These are phyloP conservation scores for Rhynchonycteris naso DNA, from an alignment of 2,797 vertebrate species.

Conservation along the genomic window DNA sequence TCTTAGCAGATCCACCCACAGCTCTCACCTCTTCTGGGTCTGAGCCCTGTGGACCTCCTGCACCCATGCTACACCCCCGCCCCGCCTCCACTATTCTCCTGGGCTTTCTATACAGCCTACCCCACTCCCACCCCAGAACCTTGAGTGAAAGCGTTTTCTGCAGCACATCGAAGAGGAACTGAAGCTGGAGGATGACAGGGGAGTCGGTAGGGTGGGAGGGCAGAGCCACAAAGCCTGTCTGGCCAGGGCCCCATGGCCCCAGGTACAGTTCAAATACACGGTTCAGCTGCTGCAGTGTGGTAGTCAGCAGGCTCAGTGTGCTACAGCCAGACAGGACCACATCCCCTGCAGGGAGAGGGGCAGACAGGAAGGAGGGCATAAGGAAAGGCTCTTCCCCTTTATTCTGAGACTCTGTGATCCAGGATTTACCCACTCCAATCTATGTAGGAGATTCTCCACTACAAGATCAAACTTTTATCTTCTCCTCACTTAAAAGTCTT, in stretches of 20 bases:
- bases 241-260: constrained; percentile 87
- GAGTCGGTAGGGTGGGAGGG: constrained; percentile 96
- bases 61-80: background rate
- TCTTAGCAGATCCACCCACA: background rate
- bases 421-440: background rate
- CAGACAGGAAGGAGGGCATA: background rate
- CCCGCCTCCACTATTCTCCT: background rate
- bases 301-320: constrained; percentile 92
- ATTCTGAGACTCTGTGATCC: background rate
- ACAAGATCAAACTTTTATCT: background rate
- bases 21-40: background rate
- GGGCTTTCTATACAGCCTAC: background rate
- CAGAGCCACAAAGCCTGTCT: constrained; percentile 92
- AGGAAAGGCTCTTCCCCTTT: background rate
- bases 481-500: background rate
- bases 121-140: constrained; percentile 82
- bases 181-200: constrained; percentile 91
- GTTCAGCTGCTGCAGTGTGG: constrained; percentile 92
- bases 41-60: background rate
- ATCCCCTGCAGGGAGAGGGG: constrained; percentile 87
- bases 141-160: constrained; percentile 97
- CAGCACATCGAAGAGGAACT: constrained; percentile 96
- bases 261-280: constrained; percentile 93
- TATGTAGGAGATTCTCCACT: background rate
- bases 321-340: constrained; percentile 93